Evolutionary conservation across 2,113 vertebrate species (phyloP).

Genomic region (Urocolius indicus): DNA sequence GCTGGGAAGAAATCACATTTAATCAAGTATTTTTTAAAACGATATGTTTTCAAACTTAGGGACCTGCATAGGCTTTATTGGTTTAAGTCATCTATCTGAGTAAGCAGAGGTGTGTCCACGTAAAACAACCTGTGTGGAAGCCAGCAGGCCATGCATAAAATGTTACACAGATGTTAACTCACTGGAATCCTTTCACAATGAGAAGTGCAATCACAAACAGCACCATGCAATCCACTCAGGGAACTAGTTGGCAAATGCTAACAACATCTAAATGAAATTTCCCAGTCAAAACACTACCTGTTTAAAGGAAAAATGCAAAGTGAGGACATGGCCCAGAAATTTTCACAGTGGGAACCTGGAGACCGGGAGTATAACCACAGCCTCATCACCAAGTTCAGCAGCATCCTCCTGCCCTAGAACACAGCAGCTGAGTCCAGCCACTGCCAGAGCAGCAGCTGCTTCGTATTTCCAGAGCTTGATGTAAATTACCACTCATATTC

Average conservation of each 20-base stretch:
- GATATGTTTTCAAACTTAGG: neutral
- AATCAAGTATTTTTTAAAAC: neutral
- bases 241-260: neutral
- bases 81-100: neutral
- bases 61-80: neutral
- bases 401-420: neutral
- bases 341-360: neutral
- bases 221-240: neutral
- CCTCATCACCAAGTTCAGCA: neutral
- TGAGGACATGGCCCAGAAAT: neutral
- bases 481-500: neutral
- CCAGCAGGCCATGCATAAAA: neutral
- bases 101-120: neutral
- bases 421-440: neutral
- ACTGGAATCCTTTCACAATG: neutral
- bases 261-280: neutral
- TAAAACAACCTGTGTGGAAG: neutral
- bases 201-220: neutral
- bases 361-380: neutral
- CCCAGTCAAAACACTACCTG: neutral
- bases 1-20: neutral
- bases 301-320: neutral
- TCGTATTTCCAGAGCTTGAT: neutral
- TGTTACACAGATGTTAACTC: neutral
- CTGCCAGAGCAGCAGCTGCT: neutral